Base-by-base conservation (phyloP, 2,797 vertebrate genomes). In the Neosalanx taihuensis region DNA sequence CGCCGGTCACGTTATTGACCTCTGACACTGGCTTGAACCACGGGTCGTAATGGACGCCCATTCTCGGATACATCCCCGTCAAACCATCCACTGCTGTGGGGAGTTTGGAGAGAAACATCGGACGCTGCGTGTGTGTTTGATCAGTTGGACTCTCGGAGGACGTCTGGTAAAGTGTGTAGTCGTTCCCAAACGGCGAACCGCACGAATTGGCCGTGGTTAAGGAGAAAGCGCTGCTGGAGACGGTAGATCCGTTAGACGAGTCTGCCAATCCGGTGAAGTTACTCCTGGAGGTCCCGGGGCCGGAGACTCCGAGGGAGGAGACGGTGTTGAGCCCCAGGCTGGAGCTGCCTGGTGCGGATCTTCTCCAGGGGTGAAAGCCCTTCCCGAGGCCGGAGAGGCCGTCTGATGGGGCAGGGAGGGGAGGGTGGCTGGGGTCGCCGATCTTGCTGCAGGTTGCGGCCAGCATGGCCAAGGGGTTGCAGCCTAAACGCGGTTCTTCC, bases 361-460 rank as follows among this genome's bases (percentile, higher is more conserved):
- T 91, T 79, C 91, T 98, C 97, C 97, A 98, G 17, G 96, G 95
- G 70, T 96, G 94, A 79, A 97, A 97, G n/a, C 95, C 95, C 84
- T 94, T 97, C 37, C 89, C 87, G 79, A 94, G 92, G 31, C 94
- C 94, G n/a, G 93, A 89, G 23, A 92, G 83, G 81, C 92, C 92
- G 80, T 97, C 95, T 61, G 95, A 94, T 20, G 96, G 91, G 20
- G 73, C 78, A 35, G 94, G 90, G 66, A 95, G 94, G 77, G 92
- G 93, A 9, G 96, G 95, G 12, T 94, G 91, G 83, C 91, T 93
- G 82, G 94, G 91, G 74, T 96, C 96, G 58, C 96, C 96, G 86
- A 98, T 97, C 81, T 96, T 94, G 84, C 95, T 96, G 89, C 97
- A 98, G 89, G 96, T 97, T 85, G 95, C 96, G 46, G 96, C 96